A percentile compares a stretch with the other conserved stretches of the same genome.
phyloP scores from a whole-genome alignment of 2,797 vertebrate genomes.

The Betta splendens region DNA sequence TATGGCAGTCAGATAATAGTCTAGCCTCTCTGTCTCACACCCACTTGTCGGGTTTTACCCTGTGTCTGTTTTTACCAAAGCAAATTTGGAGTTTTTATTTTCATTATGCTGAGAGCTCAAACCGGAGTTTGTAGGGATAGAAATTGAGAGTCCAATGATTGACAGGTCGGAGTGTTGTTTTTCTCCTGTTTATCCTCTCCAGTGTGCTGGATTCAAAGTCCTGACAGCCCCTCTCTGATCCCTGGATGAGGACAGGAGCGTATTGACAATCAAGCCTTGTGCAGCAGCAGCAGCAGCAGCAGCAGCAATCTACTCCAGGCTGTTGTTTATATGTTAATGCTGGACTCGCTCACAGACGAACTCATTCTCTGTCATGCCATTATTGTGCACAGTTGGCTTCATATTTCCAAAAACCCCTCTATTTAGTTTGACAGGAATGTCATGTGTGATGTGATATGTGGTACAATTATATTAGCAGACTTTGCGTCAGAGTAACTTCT shows the following conservation, averaged over 20 bases:
- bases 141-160: slow-evolving; percentile 46
- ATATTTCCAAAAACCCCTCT: slow-evolving; percentile 21
- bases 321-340: slow-evolving; percentile 72
- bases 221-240: slow-evolving; percentile 66
- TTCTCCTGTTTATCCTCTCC: slow-evolving; percentile 65
- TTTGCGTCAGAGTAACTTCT: slow-evolving; percentile 23
- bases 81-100: slow-evolving; percentile 14
- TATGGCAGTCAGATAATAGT: slow-evolving; percentile 6
- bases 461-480: slow-evolving; percentile 22
- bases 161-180: slow-evolving; percentile 60
- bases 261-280: slow-evolving; percentile 63
- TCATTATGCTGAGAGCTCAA: slow-evolving; percentile 23
- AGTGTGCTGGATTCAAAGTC: slow-evolving; percentile 63
- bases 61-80: slow-evolving; percentile 23
- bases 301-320: slow-evolving; percentile 37
- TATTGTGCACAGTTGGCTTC: slow-evolving; percentile 15
- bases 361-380: slow-evolving; percentile 26
- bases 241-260: slow-evolving; percentile 71
- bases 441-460: slow-evolving; percentile 25
- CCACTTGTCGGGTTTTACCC: slow-evolving; percentile 16
- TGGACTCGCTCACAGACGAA: slow-evolving; percentile 28
- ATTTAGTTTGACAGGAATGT: slow-evolving; percentile 38
- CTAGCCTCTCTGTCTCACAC: slow-evolving; percentile 2
- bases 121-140: slow-evolving; percentile 34
- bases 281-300: too few relatives aligned